Conservation (phyloP, 2,113 vertebrate species). For the Pampusana beccarii region DNA sequence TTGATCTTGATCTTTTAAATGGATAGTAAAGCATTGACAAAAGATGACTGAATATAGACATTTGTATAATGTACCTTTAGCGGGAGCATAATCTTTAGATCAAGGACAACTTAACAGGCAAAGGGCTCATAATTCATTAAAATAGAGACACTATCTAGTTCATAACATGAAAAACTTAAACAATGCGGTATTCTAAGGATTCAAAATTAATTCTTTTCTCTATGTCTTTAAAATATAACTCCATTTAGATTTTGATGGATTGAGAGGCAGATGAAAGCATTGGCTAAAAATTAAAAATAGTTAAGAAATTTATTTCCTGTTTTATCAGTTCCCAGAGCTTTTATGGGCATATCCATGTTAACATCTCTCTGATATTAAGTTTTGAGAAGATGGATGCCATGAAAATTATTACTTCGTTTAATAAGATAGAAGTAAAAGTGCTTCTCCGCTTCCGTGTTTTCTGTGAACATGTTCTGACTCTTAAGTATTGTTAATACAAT, state of each 20-base stretch:
- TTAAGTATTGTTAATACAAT: neutral
- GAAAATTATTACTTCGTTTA: constrained; percentile 57
- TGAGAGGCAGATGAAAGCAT: neutral
- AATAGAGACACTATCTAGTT: constrained; percentile 55
- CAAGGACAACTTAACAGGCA: constrained; percentile 69
- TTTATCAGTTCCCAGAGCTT: constrained; percentile 25
- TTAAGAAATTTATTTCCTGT: constrained; percentile 47
- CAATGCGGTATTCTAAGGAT: constrained; percentile 12
- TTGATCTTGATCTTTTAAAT: constrained; percentile 82
- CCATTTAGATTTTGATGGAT: constrained; percentile 38
- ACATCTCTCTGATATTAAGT: constrained; percentile 36
- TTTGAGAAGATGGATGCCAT: constrained; percentile 45
- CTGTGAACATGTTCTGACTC: neutral
- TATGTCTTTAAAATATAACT: constrained; percentile 42
- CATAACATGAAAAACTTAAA: constrained; percentile 70
- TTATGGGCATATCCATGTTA: constrained; percentile 11
- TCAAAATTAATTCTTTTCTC: constrained; percentile 53
- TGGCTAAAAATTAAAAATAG: constrained; percentile 49
- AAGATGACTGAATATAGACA: constrained; percentile 69
- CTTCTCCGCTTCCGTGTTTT: neutral
- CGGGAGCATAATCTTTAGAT: constrained; percentile 64
- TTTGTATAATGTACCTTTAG: constrained; percentile 72
- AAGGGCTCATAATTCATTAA: constrained; percentile 74
- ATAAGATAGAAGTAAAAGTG: constrained; percentile 37
- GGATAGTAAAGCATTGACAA: constrained; percentile 71